These are phyloP conservation scores for Corynorhinus townsendii DNA, from an alignment of 2,113 vertebrate genomes.

Conservation along the genomic window DNA sequence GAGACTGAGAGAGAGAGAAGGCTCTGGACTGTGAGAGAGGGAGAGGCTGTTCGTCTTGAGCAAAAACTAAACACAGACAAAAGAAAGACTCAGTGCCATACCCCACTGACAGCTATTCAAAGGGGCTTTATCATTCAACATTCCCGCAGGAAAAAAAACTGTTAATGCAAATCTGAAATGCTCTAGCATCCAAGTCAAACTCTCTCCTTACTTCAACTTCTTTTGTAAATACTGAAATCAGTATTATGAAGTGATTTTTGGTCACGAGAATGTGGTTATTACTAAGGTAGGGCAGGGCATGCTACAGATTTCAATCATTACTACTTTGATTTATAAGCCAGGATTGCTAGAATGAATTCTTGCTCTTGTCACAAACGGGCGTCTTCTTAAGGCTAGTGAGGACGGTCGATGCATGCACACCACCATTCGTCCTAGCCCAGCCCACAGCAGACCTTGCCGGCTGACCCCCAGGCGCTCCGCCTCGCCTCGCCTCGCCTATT, in stretches of 20 bases:
- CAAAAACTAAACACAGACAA: not conserved
- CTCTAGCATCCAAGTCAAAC: not conserved
- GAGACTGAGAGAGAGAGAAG: not conserved
- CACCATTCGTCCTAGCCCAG: fast-evolving
- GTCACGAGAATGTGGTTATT: not conserved
- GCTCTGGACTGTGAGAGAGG: not conserved
- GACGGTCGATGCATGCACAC: fast-evolving
- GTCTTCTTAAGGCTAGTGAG: not conserved
- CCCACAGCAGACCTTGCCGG: not conserved
- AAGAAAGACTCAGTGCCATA: not conserved
- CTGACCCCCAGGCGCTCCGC: fast-evolving
- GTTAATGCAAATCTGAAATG: not conserved
- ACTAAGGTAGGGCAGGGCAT: not conserved
- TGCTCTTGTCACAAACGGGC: not conserved
- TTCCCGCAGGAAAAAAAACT: not conserved
- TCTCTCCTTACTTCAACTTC: not conserved
- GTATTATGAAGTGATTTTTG: not conserved
- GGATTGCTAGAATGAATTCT: not conserved
- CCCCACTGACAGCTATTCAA: not conserved
- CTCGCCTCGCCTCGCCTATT: not conserved
- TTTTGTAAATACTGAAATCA: not conserved
- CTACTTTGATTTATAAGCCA: not conserved
- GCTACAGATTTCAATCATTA: not conserved
- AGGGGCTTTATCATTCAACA: not conserved
- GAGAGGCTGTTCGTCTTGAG: not conserved